Evolutionary conservation across 2,888 invertebrate genomes (phyloP).

Genomic region (Oligia latruncula): DNA sequence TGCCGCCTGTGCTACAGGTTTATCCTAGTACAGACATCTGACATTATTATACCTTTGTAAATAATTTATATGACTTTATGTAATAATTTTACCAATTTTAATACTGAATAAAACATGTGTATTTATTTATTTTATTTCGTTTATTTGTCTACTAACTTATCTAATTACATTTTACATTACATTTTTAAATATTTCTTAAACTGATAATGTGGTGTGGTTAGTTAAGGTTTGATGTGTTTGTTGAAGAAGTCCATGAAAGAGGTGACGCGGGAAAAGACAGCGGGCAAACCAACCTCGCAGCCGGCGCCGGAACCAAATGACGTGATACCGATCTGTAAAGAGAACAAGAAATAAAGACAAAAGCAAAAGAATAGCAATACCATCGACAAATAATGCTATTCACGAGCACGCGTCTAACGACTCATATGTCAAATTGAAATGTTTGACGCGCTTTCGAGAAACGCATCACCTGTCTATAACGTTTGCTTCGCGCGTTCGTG

Average conservation of each 20-base stretch:
- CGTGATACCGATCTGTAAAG: slow-evolving; percentile 33
- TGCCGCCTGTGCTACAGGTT: too few relatives aligned
- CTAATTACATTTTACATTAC: too few relatives aligned
- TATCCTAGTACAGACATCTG: too few relatives aligned
- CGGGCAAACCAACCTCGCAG: slow-evolving; percentile 68
- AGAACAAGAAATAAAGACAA: not conserved
- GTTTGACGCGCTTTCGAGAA: not conserved
- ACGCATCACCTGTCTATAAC: not conserved
- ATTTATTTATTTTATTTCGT: too few relatives aligned
- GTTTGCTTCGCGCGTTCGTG: too few relatives aligned
- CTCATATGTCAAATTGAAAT: not conserved
- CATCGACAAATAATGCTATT: not conserved
- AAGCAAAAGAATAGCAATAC: not conserved
- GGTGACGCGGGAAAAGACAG: slow-evolving; percentile 72
- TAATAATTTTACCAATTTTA: too few relatives aligned
- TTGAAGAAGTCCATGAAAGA: slow-evolving; percentile 66
- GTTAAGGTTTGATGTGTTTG: slow-evolving; percentile 9
- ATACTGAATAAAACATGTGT: too few relatives aligned
- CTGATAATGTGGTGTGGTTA: not conserved
- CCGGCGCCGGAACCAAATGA: slow-evolving; percentile 55
- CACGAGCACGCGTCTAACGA: not conserved
- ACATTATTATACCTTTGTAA: too few relatives aligned
- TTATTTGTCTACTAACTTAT: too few relatives aligned
- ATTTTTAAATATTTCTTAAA: too few relatives aligned
- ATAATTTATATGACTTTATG: too few relatives aligned